These are phyloP conservation scores for Maniola jurtina DNA, from an alignment of 1,140 invertebrate genomes.

Conservation along the genomic window DNA sequence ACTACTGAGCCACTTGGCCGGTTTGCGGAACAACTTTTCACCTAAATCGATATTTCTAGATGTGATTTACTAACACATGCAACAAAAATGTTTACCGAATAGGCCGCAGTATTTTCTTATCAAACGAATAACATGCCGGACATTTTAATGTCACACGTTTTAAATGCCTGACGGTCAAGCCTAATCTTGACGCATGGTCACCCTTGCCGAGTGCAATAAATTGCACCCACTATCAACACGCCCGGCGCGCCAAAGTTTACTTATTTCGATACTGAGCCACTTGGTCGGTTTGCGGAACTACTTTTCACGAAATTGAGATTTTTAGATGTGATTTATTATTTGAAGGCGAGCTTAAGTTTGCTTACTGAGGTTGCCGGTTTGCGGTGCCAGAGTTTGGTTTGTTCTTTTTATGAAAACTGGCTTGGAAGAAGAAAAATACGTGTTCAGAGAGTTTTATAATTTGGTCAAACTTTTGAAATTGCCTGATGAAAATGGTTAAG, in stretches of 20 bases:
- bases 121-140: constrained; percentile 3
- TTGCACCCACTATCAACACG: constrained; percentile 22
- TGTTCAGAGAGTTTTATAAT: too few relatives aligned
- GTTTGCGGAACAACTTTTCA: constrained; percentile 11
- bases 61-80: constrained; percentile 16
- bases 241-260: constrained; percentile 16
- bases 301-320: constrained; percentile 20
- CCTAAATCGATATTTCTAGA: constrained; percentile 19
- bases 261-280: constrained; percentile 16
- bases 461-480: too few relatives aligned
- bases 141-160: constrained; percentile 5
- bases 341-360: constrained; percentile 1
- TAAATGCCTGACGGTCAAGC: constrained; percentile 1
- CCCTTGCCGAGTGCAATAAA: constrained; percentile 16
- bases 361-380: neutral
- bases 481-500: too few relatives aligned
- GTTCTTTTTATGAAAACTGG: constrained; percentile 1
- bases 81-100: neutral
- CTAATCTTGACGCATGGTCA: constrained; percentile 12
- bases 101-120: constrained; percentile 3
- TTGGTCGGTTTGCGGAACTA: constrained; percentile 10
- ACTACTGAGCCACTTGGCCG: constrained; percentile 10
- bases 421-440: neutral
- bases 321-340: constrained; percentile 17
- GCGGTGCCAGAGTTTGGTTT: neutral